Base-by-base conservation (phyloP, 2,888 invertebrate genomes). In the Podabrus alpinus region DNA sequence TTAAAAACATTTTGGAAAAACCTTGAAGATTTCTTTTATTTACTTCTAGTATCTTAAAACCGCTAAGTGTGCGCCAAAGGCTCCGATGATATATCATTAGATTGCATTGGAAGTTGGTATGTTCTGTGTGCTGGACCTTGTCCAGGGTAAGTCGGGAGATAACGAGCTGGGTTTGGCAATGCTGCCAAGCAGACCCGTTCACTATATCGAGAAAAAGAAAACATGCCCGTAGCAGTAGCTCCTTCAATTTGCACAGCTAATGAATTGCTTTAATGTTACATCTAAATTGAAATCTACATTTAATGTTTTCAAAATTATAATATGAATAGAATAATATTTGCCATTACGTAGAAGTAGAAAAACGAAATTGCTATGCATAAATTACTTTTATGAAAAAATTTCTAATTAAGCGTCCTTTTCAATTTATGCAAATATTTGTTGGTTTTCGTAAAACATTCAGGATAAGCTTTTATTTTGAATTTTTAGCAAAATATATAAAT, bases 21-120 rank as follows among this genome's bases (percentile, higher is more conserved):
- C 61, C 62, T 45, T 29, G n/a, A 62, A 62, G 62, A 64, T 64
- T 62, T 62, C 64, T 64, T 64, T 70, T 70, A 70, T 71, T 45
- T 64, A 29, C 64, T 64, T 24, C 45, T 25, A 71, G 66, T 71
- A 64, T 64, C 16, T 64, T 64, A 21, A 64, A 64, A 64, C 62
- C 62, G 17, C 62, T 64, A 73, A 73, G 69, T 69, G 69, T 66
- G 59, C 25, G 59, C 60, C 66, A 66, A 69, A 71, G 66, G 68
- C 67, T 74, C 64, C 74, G 73, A 75, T 78, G 79, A 81, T 80
- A 81, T 77, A 81, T 81, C 80, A 80, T 81, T 79, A 79, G 71
- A 77, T 77, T 79, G 78, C 75, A 77, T 74, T 76, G 72, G 74
- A 59, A 73, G 71, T 68, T 73, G 75, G 77, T 76, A 71, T 72